These are phyloP conservation scores for Panthera uncia DNA, from an alignment of 2,113 vertebrate genomes.

Conservation along the genomic window DNA sequence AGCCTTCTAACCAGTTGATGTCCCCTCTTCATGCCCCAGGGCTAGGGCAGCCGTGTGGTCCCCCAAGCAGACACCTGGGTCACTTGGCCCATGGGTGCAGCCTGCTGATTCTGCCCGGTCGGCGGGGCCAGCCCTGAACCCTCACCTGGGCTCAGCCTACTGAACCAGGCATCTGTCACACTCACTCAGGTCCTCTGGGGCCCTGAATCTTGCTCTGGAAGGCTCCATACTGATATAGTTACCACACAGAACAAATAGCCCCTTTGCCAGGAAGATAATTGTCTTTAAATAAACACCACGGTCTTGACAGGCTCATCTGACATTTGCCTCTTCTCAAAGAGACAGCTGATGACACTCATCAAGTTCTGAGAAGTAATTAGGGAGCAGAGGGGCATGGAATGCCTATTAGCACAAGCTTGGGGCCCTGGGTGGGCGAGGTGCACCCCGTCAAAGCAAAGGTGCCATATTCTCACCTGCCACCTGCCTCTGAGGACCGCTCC, in stretches of 20 bases:
- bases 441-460: neutral
- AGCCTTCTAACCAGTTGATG: neutral
- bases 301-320: neutral
- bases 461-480: neutral
- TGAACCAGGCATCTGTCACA: neutral
- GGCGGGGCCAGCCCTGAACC: neutral
- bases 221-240: neutral
- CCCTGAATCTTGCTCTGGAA: neutral
- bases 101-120: neutral
- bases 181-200: neutral
- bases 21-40: neutral
- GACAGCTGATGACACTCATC: neutral
- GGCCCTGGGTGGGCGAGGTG: neutral
- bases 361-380: slow-evolving; percentile 46
- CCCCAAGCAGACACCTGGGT: neutral
- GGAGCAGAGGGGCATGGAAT: neutral
- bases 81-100: rapidly evolving
- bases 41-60: too few relatives aligned
- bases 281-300: neutral
- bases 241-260: neutral
- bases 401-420: neutral
- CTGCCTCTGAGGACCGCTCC: neutral
- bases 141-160: neutral
- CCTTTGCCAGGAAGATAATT: neutral
- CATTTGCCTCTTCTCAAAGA: slow-evolving; percentile 47